Conservation (phyloP, 1,140 invertebrate genomes). For the Hyles vespertilio region DNA sequence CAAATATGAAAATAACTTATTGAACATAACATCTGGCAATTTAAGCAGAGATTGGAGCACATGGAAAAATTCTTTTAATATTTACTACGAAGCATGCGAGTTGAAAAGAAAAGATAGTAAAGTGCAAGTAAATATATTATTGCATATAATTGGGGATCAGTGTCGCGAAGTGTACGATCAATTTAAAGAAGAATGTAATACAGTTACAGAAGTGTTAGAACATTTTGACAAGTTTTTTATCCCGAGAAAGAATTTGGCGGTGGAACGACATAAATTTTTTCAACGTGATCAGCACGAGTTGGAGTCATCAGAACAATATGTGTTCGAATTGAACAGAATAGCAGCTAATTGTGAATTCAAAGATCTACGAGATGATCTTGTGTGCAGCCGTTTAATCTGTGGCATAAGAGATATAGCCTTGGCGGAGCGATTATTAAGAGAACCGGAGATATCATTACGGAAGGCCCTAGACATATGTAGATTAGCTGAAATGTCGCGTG, state of each 20-base stretch:
- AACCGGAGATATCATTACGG: conserved; percentile 10
- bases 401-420: too few relatives aligned
- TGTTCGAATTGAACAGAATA: conserved; percentile 25
- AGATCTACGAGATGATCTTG: conserved; percentile 21
- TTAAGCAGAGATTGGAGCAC: conserved; percentile 1
- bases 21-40: too few relatives aligned
- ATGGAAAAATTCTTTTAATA: conserved; percentile 5
- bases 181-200: conserved; percentile 10
- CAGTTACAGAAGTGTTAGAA: conserved; percentile 9
- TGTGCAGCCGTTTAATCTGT: conserved; percentile 24
- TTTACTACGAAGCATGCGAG: conserved; percentile 8
- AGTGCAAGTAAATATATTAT: too few relatives aligned
- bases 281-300: too few relatives aligned
- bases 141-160: too few relatives aligned
- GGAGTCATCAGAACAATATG: conserved; percentile 28
- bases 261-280: conserved; percentile 34
- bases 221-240: conserved; percentile 26
- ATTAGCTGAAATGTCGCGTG: conserved; percentile 7
- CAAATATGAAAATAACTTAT: too few relatives aligned
- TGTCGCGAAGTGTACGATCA: too few relatives aligned
- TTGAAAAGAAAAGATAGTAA: too few relatives aligned
- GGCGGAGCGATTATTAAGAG: conserved; percentile 15
- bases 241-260: conserved; percentile 28
- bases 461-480: conserved; percentile 15
- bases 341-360: conserved; percentile 30